These are phyloP conservation scores for Coreius guichenoti DNA, from an alignment of 2,797 vertebrate genomes.

Conservation along the genomic window DNA sequence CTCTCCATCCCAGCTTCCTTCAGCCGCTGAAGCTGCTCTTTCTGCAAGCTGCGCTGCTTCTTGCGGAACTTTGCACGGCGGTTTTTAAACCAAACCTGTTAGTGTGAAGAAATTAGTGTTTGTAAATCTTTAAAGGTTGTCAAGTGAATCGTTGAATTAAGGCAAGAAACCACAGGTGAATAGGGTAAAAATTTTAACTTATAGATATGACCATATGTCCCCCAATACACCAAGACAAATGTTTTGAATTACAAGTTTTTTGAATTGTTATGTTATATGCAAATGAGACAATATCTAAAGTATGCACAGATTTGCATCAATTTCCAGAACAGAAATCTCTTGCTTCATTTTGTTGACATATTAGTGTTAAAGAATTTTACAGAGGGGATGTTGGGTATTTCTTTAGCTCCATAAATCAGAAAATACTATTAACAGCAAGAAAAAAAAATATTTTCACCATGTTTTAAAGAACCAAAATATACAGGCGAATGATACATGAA, in stretches of 20 bases:
- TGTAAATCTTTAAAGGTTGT: neutral
- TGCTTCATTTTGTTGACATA: neutral
- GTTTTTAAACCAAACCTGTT: constrained; percentile 99
- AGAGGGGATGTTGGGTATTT: neutral
- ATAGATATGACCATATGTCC: neutral
- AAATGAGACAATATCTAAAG: neutral
- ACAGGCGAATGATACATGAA: neutral
- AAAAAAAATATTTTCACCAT: neutral
- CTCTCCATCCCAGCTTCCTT: constrained; percentile 86
- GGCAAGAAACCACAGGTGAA: neutral
- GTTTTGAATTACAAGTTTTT: neutral
- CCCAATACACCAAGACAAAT: neutral
- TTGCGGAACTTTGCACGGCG: constrained; percentile 97
- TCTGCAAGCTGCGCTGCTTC: constrained; percentile 98
- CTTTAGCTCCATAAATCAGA: neutral
- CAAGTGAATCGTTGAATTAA: neutral
- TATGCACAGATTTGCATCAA: neutral
- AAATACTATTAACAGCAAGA: neutral
- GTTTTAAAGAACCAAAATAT: neutral
- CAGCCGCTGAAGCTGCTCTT: constrained; percentile 97
- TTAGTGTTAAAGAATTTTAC: neutral
- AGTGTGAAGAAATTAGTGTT: constrained; percentile 4
- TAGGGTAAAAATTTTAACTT: neutral
- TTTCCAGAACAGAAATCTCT: neutral
- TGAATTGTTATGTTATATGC: constrained; percentile 6